These are phyloP conservation scores for Echinops telfairi DNA, from an alignment of 2,113 vertebrate genomes.

Conservation along the genomic window DNA sequence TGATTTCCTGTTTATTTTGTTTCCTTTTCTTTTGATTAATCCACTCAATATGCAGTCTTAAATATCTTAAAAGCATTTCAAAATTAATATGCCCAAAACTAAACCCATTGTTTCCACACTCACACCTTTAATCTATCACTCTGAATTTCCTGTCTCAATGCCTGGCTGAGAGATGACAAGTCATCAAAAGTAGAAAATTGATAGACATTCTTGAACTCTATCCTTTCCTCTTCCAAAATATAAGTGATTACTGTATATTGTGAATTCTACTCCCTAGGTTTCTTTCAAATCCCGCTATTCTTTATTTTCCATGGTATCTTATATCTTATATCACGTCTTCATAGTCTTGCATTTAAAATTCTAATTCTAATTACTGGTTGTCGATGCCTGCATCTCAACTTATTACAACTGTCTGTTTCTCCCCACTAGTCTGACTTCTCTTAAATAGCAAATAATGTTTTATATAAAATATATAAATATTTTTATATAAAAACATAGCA, in stretches of 20 bases:
- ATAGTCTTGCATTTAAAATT: neutral
- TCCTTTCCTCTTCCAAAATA: neutral
- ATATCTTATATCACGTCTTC: neutral
- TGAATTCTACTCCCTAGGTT: neutral
- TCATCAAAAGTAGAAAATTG: neutral
- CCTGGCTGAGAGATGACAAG: neutral
- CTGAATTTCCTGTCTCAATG: neutral
- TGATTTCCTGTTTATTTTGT: neutral
- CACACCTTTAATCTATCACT: neutral
- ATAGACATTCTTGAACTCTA: neutral
- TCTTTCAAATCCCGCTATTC: neutral
- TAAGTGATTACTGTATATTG: neutral
- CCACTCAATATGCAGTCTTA: neutral
- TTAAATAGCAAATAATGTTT: neutral
- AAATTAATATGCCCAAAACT: neutral
- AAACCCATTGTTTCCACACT: neutral
- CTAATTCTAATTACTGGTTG: neutral
- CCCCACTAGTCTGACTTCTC: neutral
- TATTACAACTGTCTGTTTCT: constrained; percentile 4
- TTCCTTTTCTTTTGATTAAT: neutral
- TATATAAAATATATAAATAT: neutral
- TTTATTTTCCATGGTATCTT: neutral
- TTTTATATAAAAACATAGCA: too few species aligned
- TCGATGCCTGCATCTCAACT: neutral
- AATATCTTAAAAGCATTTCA: neutral